Conservation (phyloP, 1,140 invertebrate genomes). For the Argopecten irradians region DNA sequence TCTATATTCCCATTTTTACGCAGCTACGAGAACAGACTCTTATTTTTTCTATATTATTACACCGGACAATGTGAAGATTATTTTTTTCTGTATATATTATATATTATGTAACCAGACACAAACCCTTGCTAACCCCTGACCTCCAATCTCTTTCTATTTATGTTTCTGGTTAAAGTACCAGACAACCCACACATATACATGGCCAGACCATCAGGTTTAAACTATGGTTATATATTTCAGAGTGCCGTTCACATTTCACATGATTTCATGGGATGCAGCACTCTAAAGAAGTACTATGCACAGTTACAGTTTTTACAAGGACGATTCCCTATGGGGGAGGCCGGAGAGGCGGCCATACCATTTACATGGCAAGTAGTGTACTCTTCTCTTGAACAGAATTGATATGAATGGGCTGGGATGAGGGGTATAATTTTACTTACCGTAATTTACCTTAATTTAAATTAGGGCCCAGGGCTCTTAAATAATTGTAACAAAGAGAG, state of each 20-base stretch:
- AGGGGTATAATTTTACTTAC: too few relatives aligned
- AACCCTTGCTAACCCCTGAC: too few relatives aligned
- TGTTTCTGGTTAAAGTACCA: neutral
- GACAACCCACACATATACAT: neutral
- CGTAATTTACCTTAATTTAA: too few relatives aligned
- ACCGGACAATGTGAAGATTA: too few relatives aligned
- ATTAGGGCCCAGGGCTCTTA: too few relatives aligned
- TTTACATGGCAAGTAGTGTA: conserved; percentile 87
- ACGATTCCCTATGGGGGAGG: conserved; percentile 92
- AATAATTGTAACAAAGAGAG: too few relatives aligned
- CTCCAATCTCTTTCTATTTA: neutral
- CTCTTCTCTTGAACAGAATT: too few relatives aligned
- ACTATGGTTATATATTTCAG: conserved; percentile 71
- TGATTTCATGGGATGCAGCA: conserved; percentile 88
- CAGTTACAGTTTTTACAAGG: conserved; percentile 95
- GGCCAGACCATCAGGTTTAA: neutral
- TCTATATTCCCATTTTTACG: too few relatives aligned
- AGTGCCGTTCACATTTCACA: conserved; percentile 86
- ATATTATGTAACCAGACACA: neutral
- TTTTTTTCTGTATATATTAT: too few relatives aligned
- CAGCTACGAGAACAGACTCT: too few relatives aligned
- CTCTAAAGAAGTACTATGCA: conserved; percentile 95
- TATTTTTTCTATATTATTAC: too few relatives aligned
- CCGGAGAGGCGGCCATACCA: conserved; percentile 84
- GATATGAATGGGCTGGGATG: too few relatives aligned